Evolutionary conservation across 2,888 invertebrate species (phyloP), one percentile per base, ranked within the genome.

Genomic region (Thymelicus acteon): DNA sequence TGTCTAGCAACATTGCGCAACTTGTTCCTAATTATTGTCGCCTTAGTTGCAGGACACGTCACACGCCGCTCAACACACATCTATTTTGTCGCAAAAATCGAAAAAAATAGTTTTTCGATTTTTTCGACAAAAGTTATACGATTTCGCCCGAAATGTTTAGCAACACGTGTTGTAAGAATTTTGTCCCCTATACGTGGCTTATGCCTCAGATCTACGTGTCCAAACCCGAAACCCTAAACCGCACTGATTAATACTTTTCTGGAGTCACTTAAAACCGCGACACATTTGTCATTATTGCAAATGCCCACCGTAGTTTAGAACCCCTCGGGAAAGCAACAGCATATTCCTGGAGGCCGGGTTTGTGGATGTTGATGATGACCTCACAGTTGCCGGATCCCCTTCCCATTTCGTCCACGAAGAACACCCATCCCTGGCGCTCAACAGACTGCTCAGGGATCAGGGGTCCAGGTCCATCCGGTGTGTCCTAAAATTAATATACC

Each of bases 301-400:
- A 12, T 79, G 78, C 85, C 75, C 88, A 98, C 98, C 97, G 97
- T 79, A 98, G 93, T 39, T 97, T 97, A 6, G 98, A 98, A 80
- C 98, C 98, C 74, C 98, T 95, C 0, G 98, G 98, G 64, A 99
- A 98, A 49, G 98, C 99, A 10, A 99, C 96, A 47, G 99, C 99
- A 85, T 99, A 99, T 70, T 99, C 99, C 88, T 97, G 88, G 8
- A 86, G 79, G 24, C 91, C 93, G 10, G 81, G 57, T 48, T 63
- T 69, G 19, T 69, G 63, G 48, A 69, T 62, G 69, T 69, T 69
- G 58, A 69, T 69, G 13, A 69, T 62, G 49, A 71, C 70, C 40
- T 71, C 70, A 15, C 70, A 71, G 12, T 71, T 64, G 39, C 63
- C 70, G 47, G 44, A 19, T 12, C 24, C 47, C 13, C 63, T 44